These are phyloP conservation scores for Corydoras sp. DNA, from an alignment of 2,113 vertebrate species.

Conservation along the genomic window DNA sequence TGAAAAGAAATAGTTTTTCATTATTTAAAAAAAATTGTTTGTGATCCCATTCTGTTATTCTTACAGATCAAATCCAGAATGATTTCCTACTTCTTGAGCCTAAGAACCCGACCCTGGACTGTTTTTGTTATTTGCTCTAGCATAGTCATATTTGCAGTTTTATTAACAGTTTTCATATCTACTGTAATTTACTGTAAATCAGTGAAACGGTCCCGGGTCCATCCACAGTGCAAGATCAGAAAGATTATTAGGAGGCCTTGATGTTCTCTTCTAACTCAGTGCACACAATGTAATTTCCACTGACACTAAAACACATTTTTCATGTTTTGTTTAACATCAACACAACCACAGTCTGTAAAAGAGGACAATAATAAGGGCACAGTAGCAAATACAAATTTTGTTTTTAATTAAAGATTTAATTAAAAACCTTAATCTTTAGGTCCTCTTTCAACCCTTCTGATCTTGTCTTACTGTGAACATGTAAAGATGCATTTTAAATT, in stretches of 20 bases:
- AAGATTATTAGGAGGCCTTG: conserved; percentile 77
- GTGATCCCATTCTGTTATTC: conserved; percentile 50
- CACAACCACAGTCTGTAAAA: conserved; percentile 78
- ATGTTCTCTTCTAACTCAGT: conserved; percentile 51
- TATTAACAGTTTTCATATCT: conserved; percentile 80
- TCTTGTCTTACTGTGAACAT: conserved; percentile 58
- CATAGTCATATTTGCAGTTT: conserved; percentile 71
- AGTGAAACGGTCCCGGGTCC: conserved; percentile 79
- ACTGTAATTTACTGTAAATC: conserved; percentile 81
- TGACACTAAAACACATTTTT: too few relatives aligned
- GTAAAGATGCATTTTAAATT: too few relatives aligned
- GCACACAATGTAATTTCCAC: conserved; percentile 32
- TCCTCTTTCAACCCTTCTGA: conserved; percentile 62
- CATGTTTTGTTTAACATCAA: conserved; percentile 37
- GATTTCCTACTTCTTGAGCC: conserved; percentile 81
- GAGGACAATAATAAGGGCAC: conserved; percentile 81
- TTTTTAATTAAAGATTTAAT: neutral
- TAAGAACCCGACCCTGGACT: conserved; percentile 76
- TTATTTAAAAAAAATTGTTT: neutral
- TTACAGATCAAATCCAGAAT: conserved; percentile 89
- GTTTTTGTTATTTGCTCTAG: conserved; percentile 84
- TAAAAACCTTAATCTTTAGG: conserved; percentile 38
- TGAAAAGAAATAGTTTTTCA: too few relatives aligned
- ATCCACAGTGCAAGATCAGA: conserved; percentile 82
- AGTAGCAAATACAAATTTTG: conserved; percentile 18